These are phyloP conservation scores for Motacilla alba DNA, from an alignment of 2,113 vertebrate genomes.

Conservation along the genomic window DNA sequence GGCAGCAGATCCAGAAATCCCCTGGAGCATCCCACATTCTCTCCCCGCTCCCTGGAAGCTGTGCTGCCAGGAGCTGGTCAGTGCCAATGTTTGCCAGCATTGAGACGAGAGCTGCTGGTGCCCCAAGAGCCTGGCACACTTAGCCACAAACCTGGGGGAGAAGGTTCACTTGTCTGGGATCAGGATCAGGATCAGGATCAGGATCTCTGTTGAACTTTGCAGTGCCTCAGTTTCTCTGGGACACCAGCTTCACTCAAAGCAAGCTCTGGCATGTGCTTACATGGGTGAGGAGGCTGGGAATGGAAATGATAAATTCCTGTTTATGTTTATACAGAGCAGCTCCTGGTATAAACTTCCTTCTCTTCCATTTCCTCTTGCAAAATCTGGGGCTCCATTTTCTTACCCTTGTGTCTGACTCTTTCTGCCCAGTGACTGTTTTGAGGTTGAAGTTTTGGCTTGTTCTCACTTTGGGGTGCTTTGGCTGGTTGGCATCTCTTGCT, in stretches of 20 bases:
- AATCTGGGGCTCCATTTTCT: background rate
- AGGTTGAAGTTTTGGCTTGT: background rate
- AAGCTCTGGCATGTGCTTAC: background rate
- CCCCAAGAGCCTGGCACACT: fast-evolving
- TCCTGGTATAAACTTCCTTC: background rate
- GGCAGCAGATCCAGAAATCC: background rate
- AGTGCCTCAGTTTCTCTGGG: background rate
- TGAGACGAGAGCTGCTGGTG: background rate
- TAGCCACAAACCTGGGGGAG: background rate
- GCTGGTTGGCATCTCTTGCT: background rate
- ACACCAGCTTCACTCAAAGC: fast-evolving
- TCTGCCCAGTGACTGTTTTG: background rate
- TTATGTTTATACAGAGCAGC: background rate
- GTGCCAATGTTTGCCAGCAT: background rate
- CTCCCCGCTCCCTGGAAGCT: background rate
- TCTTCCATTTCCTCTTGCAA: fast-evolving
- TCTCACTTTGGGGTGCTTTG: background rate
- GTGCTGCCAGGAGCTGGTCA: background rate
- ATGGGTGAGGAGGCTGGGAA: background rate
- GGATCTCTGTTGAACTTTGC: background rate
- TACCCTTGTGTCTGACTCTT: background rate
- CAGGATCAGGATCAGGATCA: background rate
- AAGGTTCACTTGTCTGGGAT: background rate
- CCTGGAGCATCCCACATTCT: background rate
- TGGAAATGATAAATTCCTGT: background rate